Evolutionary conservation across 1,140 invertebrate genomes (phyloP).

Genomic region (Bombus confusus): DNA sequence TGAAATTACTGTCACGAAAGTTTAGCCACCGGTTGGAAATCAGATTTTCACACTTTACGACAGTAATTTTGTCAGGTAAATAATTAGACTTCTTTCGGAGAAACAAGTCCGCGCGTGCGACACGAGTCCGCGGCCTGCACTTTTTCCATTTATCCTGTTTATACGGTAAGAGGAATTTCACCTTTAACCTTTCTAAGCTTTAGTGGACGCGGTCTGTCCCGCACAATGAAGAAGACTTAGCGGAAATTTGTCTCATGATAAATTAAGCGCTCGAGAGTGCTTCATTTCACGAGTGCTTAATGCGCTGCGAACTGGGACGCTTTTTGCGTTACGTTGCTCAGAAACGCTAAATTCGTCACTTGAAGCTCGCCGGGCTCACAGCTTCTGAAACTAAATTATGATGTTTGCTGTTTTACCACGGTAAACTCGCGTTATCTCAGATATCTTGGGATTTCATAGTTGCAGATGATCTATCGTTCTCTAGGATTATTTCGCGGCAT

Average conservation of each 20-base stretch:
- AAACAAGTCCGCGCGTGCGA: not conserved
- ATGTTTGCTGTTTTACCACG: not conserved
- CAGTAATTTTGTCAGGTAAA: conserved; percentile 2
- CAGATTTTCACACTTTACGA: conserved; percentile 2
- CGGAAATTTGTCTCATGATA: conserved; percentile 17
- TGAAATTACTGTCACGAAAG: not conserved
- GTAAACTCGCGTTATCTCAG: not conserved
- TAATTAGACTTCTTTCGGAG: conserved; percentile 3
- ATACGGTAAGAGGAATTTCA: not conserved
- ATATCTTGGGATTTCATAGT: not conserved
- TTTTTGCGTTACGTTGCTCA: conserved; percentile 3
- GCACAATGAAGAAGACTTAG: conserved; percentile 15
- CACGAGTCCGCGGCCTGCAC: not conserved
- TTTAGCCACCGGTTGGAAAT: not conserved
- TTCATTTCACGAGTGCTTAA: conserved; percentile 19
- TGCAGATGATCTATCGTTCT: not conserved
- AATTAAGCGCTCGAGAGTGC: conserved; percentile 17
- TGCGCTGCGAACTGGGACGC: not conserved
- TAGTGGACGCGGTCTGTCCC: not conserved
- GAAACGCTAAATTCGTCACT: conserved; percentile 9
- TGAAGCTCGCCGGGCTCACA: not conserved
- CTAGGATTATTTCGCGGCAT: not conserved
- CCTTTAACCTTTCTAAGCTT: not conserved
- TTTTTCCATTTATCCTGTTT: conserved; percentile 5
- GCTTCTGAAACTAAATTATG: conserved; percentile 12